Evolutionary conservation across 1,140 invertebrate species (phyloP).

Genomic region (Pogonomyrmex barbatus): DNA sequence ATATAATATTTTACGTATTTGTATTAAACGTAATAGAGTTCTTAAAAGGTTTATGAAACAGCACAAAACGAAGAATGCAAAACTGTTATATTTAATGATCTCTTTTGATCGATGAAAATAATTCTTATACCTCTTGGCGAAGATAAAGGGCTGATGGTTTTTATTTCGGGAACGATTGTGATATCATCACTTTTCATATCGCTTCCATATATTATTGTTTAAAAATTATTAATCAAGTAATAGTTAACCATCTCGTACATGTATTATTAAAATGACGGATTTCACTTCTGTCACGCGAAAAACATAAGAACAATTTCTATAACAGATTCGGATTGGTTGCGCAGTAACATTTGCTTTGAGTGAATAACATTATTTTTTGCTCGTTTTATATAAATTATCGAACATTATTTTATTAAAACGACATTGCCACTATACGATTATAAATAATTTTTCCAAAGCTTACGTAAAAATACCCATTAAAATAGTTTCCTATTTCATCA

Average conservation of each 20-base stretch:
- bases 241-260: neutral
- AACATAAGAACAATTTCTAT: slow-evolving; percentile 53
- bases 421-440: slow-evolving; percentile 4
- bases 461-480: neutral
- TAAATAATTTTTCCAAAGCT: neutral
- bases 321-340: neutral
- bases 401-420: neutral
- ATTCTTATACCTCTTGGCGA: slow-evolving; percentile 51
- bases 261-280: neutral
- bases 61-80: neutral
- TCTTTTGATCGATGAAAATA: neutral
- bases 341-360: neutral
- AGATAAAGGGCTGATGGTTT: slow-evolving; percentile 12
- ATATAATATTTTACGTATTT: neutral
- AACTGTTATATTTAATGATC: neutral
- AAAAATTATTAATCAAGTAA: slow-evolving; percentile 9
- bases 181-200: slow-evolving; percentile 58
- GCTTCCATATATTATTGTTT: slow-evolving; percentile 27
- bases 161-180: slow-evolving; percentile 18
- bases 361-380: neutral
- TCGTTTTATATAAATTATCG: neutral
- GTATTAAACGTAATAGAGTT: neutral
- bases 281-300: slow-evolving; percentile 8
- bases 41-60: neutral
- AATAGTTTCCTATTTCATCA: slow-evolving; percentile 6